Evolutionary conservation across 2,113 vertebrate genomes (phyloP).

Genomic region (Pseudorasbora parva): DNA sequence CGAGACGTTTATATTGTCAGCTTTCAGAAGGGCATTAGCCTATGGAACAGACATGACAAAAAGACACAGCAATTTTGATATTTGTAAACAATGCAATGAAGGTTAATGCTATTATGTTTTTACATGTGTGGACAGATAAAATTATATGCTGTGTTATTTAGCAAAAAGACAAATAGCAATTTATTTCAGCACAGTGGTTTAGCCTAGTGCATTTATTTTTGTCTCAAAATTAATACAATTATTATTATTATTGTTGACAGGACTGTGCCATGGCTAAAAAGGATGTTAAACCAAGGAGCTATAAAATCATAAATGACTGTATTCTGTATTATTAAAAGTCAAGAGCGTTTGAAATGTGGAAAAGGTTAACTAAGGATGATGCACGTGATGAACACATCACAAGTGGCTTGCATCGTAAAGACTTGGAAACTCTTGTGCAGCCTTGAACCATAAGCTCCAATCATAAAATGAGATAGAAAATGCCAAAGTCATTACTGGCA

Average conservation of each 20-base stretch:
- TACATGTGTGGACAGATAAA: background rate
- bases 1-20: background rate
- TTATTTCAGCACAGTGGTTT: background rate
- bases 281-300: background rate
- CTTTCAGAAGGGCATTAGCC: background rate
- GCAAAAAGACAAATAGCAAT: background rate
- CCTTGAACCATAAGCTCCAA: constrained; percentile 18
- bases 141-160: background rate
- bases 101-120: background rate
- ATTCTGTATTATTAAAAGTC: background rate
- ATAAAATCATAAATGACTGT: background rate
- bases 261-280: background rate
- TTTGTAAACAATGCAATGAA: background rate
- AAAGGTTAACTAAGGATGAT: constrained; percentile 32
- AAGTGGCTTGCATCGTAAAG: background rate
- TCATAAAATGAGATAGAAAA: constrained; percentile 35
- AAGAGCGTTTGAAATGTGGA: background rate
- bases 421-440: background rate
- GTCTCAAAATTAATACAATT: background rate
- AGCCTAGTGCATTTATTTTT: background rate
- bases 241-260: background rate
- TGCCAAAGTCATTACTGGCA: constrained; percentile 30
- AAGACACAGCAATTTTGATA: background rate
- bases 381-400: background rate
- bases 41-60: background rate